Evolutionary conservation across 1,140 invertebrate species (phyloP), one percentile per base, ranked within the genome.

Genomic region (Nomia melanderi): DNA sequence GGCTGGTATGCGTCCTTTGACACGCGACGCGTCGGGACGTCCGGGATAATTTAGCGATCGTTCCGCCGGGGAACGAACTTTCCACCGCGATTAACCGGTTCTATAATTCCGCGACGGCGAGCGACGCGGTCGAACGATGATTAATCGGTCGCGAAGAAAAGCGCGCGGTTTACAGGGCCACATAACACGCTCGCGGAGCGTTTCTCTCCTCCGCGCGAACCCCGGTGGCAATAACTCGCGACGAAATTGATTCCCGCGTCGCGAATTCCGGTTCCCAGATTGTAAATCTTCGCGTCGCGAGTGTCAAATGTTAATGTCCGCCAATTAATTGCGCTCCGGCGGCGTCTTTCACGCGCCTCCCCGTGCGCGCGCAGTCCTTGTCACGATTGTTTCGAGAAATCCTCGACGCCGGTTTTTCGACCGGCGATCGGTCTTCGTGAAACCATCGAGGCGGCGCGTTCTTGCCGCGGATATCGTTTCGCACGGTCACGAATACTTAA

Each of bases 81-180:
- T 39, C 53, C 56, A 29, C 36, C 27, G 36, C 36, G 36, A 70
- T 59, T 39, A 39, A 14, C 33, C 23, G 20, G 57, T 36, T 36
- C 31, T 36, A 60, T 29, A 36, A 31, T 60, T 57, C 27, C 53
- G 17, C 33, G 50, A 3, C 8, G n/a, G n/a, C 6, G 20, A 36
- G 11, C 20, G 53, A 70, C 39, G 57, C 50, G 33, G 54, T 56
- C n/a, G n/a, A 56, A 69, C 53, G 53, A 59, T 59, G 67, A 70
- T 44, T 59, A 70, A 70, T 70, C 17, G 67, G 54, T 23, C 54
- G 33, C 7, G 53, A 27, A 5, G n/a, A 64, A 27, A 70, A 57
- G 23, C 27, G 1, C 8, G 25, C 11, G n/a, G 66, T 9, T 29
- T 57, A 20, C 33, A 36, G n/a, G 20, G 23, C 33, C 1, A 11